Evolutionary conservation across 2,888 invertebrate genomes (phyloP).

Genomic region (Synergus gifuensis): DNA sequence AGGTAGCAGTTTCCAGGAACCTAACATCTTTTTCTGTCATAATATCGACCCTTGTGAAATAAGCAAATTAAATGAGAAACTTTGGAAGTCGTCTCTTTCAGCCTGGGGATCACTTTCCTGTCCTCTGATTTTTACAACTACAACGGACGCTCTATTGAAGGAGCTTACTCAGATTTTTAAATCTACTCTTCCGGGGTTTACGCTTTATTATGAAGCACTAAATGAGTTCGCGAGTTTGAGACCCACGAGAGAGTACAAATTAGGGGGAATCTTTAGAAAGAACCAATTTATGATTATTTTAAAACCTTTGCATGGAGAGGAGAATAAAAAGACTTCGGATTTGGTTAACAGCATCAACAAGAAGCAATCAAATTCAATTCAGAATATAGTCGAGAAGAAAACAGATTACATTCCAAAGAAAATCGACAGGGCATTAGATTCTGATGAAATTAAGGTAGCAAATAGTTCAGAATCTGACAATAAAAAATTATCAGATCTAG

Average conservation of each 20-base stretch:
- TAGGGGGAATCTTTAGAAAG: background rate
- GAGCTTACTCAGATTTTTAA: background rate
- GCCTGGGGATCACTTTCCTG: background rate
- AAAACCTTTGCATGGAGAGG: background rate
- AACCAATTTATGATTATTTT: background rate
- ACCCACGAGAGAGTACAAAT: background rate
- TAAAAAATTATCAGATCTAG: background rate
- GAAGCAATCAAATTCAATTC: background rate
- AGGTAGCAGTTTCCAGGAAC: background rate
- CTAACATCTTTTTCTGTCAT: background rate
- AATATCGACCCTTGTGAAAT: background rate
- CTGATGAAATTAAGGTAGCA: background rate
- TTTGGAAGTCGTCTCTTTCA: background rate
- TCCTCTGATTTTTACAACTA: background rate
- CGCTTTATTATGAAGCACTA: background rate
- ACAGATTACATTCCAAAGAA: background rate
- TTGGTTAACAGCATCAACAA: too few species aligned
- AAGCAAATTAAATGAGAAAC: background rate
- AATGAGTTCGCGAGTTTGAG: constrained; percentile 1
- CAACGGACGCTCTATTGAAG: background rate
- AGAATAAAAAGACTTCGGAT: background rate
- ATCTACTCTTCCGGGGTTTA: background rate
- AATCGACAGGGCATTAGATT: background rate
- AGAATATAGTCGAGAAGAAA: too few species aligned
- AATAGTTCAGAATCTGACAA: background rate